These are phyloP conservation scores for Nanger granti DNA, from an alignment of 2,113 vertebrate genomes.

Conservation along the genomic window DNA sequence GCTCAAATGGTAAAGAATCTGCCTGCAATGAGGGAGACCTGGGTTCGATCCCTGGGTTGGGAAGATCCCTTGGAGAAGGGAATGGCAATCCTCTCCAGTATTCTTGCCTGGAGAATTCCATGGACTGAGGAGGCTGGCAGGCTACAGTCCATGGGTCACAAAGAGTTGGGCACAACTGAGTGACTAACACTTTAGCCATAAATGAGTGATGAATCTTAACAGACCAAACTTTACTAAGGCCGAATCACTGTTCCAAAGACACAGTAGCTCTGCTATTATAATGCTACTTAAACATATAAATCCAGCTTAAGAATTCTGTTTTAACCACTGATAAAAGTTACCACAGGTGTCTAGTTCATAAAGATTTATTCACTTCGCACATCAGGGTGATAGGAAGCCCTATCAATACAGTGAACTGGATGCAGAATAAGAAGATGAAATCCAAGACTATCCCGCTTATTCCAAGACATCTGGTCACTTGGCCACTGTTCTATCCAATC, in stretches of 20 bases:
- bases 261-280: not conserved
- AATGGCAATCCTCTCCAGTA: not conserved
- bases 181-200: not conserved
- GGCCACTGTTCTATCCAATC: not conserved
- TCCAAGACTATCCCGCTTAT: not conserved
- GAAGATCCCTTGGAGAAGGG: not conserved
- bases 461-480: not conserved
- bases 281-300: not conserved
- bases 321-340: not conserved
- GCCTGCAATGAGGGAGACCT: not conserved
- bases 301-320: constrained; percentile 16
- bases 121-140: not conserved
- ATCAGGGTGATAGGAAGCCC: not conserved
- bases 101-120: not conserved
- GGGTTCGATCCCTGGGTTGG: not conserved
- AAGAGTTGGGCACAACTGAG: not conserved
- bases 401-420: not conserved
- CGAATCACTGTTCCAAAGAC: not conserved
- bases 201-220: not conserved
- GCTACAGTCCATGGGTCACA: not conserved
- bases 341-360: not conserved
- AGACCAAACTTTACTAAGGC: not conserved
- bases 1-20: not conserved
- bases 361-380: not conserved
- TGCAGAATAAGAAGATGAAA: constrained; percentile 5